Evolutionary conservation across 2,797 vertebrate genomes (phyloP), one percentile per base, ranked within the genome.

Genomic region (Echiichthys vipera): DNA sequence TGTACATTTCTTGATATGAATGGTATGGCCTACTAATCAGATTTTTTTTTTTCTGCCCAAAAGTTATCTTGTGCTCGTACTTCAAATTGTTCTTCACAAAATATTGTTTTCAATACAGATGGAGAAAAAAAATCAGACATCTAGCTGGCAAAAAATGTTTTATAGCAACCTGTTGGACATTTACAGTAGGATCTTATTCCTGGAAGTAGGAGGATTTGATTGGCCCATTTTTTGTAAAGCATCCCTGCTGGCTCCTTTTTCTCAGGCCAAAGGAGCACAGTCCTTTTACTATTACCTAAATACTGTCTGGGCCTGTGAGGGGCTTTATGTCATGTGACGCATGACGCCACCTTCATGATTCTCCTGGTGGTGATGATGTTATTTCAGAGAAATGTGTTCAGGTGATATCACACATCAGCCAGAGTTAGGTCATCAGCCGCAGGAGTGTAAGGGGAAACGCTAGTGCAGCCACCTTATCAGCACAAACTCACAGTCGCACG

Each of bases 331-430:
- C 74, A 64, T 69, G 67, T 79, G 77, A 77, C 49, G 30, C 42
- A 18, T 45, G 42, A 70, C 2, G 4, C 32, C 69, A 83, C 58
- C 46, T 77, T 83, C 34, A 1, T 62, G 42, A 77, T 22, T 74
- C 36, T 51, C 30, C 29, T 9, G 3, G 43, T 45, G 46, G 47
- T 65, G 66, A 36, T 78, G 80, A 72, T 45, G 43, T 59, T 18
- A 40, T 84, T 89, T 87, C 85, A 70, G 75, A 74, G 74, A 86
- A 79, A 29, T 62, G 37, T 47, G 55, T 34, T 51, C 7, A 34
- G 74, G 59, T 73, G 81, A 74, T 76, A 61, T 85, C 71, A 86
- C 58, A 17, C 56, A 57, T 65, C 39, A 70, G 29, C 42, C 51
- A 39, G 39, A 58, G 71, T 75, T 61, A 30, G 55, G 43, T 81